A percentile compares a stretch with the other conserved stretches of the same genome.
Evolutionary conservation across 2,113 vertebrate species (phyloP).

Genomic region (Psettodes erumei): DNA sequence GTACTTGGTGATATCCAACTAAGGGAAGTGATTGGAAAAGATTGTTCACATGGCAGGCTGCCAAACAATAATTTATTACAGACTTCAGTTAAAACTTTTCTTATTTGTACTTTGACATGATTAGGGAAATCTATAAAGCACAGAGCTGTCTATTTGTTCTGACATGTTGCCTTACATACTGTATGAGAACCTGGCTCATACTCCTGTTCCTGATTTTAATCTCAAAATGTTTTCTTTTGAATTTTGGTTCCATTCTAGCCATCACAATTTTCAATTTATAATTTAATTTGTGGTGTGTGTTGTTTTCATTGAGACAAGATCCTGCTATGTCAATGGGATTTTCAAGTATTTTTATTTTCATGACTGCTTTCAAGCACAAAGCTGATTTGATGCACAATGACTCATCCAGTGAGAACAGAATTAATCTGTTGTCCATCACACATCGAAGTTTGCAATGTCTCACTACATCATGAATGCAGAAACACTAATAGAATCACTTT

Average conservation of each 20-base stretch:
- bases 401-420: neutral
- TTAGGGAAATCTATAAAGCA: neutral
- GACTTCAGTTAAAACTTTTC: neutral
- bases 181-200: neutral
- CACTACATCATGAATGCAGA: constrained; percentile 15
- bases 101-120: neutral
- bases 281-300: neutral
- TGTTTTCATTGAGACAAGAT: neutral
- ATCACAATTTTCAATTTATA: no score
- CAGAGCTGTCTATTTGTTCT: no score
- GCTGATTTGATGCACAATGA: neutral
- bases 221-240: neutral
- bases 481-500: neutral
- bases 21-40: neutral
- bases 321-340: neutral
- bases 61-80: neutral
- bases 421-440: constrained; percentile 23
- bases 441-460: constrained; percentile 18
- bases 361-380: constrained; percentile 6
- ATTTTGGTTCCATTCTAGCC: no score
- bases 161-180: no score
- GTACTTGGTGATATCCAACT: neutral
- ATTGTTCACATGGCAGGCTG: neutral
- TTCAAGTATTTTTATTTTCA: neutral
- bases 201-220: neutral